Percentiles rank a stretch among this genome's conserved stretches.
Conservation (phyloP, 2,888 invertebrate genomes). For the Phytoseiulus persimilis region DNA sequence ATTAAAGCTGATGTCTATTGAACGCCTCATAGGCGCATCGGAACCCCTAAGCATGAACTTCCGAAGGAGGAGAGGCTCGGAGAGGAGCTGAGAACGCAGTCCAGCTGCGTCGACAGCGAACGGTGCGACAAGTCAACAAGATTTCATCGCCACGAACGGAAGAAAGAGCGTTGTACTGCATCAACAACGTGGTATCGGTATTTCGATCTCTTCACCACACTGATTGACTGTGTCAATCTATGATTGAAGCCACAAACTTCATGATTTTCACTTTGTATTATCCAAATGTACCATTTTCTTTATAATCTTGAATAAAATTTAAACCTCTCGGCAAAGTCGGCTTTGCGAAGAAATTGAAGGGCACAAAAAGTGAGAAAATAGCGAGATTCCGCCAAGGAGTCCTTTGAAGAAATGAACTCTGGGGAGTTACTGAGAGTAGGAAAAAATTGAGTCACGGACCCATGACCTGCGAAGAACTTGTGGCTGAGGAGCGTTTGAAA, state of each 20-base stretch:
- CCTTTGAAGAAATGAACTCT: neutral
- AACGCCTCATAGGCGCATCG: neutral
- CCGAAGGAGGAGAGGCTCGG: neutral
- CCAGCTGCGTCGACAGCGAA: neutral
- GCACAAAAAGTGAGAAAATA: neutral
- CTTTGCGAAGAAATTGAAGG: neutral
- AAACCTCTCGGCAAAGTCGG: neutral
- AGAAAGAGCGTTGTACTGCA: neutral
- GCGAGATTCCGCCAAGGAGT: neutral
- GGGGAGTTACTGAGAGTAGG: neutral
- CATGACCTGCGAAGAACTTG: too few relatives aligned
- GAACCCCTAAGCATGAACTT: neutral
- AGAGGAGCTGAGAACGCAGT: neutral
- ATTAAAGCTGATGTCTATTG: neutral
- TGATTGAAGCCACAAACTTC: neutral
- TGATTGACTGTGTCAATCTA: neutral
- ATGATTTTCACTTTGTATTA: slow-evolving; percentile 5
- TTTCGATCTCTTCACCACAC: neutral
- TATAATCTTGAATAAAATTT: neutral
- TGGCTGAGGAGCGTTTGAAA: too few relatives aligned
- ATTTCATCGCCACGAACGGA: neutral
- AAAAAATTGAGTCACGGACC: too few relatives aligned
- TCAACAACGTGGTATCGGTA: neutral
- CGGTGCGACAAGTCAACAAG: neutral
- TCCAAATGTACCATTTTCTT: neutral